These are phyloP conservation scores for Ianthella basta DNA, from an alignment of 37 sponge, comb jelly and placozoan species.

Conservation along the genomic window DNA sequence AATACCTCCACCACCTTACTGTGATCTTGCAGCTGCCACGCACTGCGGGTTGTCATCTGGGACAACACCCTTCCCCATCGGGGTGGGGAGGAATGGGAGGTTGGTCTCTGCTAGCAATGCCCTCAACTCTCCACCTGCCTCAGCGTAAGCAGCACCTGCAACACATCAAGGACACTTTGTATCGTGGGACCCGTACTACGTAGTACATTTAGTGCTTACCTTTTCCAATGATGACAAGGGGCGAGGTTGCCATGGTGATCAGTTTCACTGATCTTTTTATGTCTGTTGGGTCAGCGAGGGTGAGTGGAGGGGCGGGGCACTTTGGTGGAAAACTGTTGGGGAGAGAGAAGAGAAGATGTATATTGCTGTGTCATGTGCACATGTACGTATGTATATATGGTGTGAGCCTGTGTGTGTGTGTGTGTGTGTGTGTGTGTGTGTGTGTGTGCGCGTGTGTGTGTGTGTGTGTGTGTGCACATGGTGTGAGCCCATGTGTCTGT, in stretches of 20 bases:
- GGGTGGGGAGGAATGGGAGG: slow-evolving; percentile 94
- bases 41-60: slow-evolving; percentile 82
- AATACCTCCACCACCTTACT: slow-evolving; percentile 34
- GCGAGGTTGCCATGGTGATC: slow-evolving; percentile 51
- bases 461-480: neutral
- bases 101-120: slow-evolving; percentile 42
- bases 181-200: too few species aligned
- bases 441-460: neutral
- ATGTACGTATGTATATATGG: neutral
- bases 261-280: slow-evolving; percentile 40
- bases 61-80: slow-evolving; percentile 94
- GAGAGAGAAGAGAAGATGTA: neutral
- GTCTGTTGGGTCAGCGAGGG: slow-evolving; percentile 53
- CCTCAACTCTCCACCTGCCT: slow-evolving; percentile 63
- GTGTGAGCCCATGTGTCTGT: neutral
- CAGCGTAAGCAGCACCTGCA: slow-evolving; percentile 78
- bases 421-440: neutral
- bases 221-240: slow-evolving; percentile 89
- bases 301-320: slow-evolving; percentile 77
- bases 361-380: neutral
- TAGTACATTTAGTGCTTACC: slow-evolving; percentile 46
- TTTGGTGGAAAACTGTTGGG: slow-evolving; percentile 23
- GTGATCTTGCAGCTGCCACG: slow-evolving; percentile 91
- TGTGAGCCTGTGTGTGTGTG: neutral
- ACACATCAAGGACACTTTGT: neutral